Percentiles rank a stretch among this genome's conserved stretches.
phyloP scores from a whole-genome alignment of 1,140 invertebrate species.

The Camponotus floridanus region DNA sequence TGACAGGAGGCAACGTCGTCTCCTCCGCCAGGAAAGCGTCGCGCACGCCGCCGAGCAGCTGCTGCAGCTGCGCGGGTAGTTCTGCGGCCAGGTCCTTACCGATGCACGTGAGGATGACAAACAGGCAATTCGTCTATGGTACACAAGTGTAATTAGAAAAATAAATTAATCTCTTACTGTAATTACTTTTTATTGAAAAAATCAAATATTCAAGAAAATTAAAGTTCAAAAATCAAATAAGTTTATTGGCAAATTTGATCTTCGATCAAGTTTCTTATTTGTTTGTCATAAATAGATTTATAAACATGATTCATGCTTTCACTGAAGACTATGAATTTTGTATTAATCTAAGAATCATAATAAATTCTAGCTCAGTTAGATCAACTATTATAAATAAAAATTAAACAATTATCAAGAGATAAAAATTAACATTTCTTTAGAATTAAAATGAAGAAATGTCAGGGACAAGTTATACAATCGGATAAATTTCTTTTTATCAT shows the following conservation, averaged over 20 bases:
- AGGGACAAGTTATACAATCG: too few species aligned
- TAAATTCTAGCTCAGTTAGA: too few species aligned
- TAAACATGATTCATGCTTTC: too few species aligned
- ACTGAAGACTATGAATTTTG: too few species aligned
- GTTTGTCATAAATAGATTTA: background rate
- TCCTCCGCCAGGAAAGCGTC: slow-evolving; percentile 93
- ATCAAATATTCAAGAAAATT: background rate
- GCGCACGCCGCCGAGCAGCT: slow-evolving; percentile 91
- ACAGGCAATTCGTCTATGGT: slow-evolving; percentile 93
- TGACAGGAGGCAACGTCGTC: slow-evolving; percentile 88
- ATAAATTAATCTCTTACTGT: background rate
- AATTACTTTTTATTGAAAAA: background rate
- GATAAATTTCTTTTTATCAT: background rate
- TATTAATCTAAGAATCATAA: too few species aligned
- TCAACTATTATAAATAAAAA: too few species aligned
- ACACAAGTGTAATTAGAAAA: background rate
- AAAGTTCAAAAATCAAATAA: background rate
- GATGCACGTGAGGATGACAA: slow-evolving; percentile 94
- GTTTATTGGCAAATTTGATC: background rate
- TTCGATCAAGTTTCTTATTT: background rate
- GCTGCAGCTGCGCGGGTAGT: slow-evolving; percentile 91
- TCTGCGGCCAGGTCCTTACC: slow-evolving; percentile 94
- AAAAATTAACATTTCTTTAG: background rate
- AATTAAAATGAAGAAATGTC: background rate
- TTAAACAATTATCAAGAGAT: too few species aligned